Evolutionary conservation across 2,113 vertebrate species (phyloP).

Genomic region (Daboia siamensis): DNA sequence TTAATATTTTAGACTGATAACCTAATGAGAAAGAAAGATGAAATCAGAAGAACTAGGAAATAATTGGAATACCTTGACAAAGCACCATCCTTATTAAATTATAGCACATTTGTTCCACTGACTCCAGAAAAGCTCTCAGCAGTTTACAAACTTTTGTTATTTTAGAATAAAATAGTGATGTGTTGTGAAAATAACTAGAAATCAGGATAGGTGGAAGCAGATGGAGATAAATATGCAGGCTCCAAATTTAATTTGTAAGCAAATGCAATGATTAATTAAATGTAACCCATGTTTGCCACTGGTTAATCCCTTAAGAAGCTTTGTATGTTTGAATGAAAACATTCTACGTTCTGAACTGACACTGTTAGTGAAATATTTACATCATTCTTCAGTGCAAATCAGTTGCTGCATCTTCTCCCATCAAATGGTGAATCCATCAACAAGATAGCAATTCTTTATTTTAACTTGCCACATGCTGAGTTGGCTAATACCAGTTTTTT

Average conservation of each 20-base stretch:
- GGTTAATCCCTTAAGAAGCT: background rate
- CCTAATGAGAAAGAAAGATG: background rate
- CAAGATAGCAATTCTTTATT: background rate
- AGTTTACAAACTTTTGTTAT: background rate
- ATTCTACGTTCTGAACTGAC: background rate
- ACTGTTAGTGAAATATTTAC: background rate
- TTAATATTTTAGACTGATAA: background rate
- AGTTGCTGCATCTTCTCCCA: background rate
- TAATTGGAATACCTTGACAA: background rate
- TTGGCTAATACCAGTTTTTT: background rate
- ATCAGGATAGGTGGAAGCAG: background rate
- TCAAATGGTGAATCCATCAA: background rate
- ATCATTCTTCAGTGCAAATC: background rate
- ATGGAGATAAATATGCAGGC: background rate
- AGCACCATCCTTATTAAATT: background rate
- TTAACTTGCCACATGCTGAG: background rate
- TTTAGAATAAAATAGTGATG: background rate
- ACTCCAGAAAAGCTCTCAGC: background rate
- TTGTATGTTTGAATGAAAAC: background rate
- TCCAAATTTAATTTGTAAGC: background rate
- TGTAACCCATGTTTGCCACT: background rate
- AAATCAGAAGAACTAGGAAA: background rate
- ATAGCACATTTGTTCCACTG: background rate
- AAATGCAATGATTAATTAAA: background rate
- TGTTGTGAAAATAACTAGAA: background rate